Base-by-base conservation (phyloP, 2,888 invertebrate genomes). In the Portevinia maculata region DNA sequence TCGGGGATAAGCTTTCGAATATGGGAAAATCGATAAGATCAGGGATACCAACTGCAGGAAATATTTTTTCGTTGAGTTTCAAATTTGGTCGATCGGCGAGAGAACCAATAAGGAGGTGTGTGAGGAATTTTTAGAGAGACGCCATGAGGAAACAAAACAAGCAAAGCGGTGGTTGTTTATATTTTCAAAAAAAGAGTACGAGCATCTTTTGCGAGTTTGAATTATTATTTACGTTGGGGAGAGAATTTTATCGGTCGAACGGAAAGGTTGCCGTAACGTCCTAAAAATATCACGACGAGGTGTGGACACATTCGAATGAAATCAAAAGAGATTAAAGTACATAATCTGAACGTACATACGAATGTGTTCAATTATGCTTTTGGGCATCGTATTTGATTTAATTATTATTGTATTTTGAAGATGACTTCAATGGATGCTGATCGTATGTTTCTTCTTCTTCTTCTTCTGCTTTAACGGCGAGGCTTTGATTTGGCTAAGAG, bases 1-100 rank as follows among this genome's bases (percentile, higher is more conserved):
- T 76, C 75, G 75, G 81, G 71, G 79, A 69, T 79, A 71, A 71
- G 76, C 71, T 79, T 79, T 71, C 71, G 67, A 78, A 83, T 73
- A 52, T 62, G 52, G 53, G 71, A 73, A 67, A 76, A 57, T 50
- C 73, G 76, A 76, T 76, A 60, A 19, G 1, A 9, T 4, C 71
- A 83, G n/a, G 34, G 52, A 8, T 67, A 32, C 83, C 83, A 83
- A 83, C 59, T 30, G 67, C 0, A 39, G 17, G 41, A 39, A 53
- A 70, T 53, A 7, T n/a, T 13, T 7, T n/a, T 73, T 79, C 79
- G 73, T 79, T 60, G 3, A 65, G 48, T 65, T 75, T 30, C 59
- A 79, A 79, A 60, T 37, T 55, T 21, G n/a, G 41, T 28, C 67
- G 79, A 70, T 28, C 41, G 57, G 8, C 34, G 59, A 37, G 44